A percentile compares a stretch with the other conserved stretches of the same genome.
Evolutionary conservation across 2,888 invertebrate genomes (phyloP).

Genomic region (Pseudococcus viburni): DNA sequence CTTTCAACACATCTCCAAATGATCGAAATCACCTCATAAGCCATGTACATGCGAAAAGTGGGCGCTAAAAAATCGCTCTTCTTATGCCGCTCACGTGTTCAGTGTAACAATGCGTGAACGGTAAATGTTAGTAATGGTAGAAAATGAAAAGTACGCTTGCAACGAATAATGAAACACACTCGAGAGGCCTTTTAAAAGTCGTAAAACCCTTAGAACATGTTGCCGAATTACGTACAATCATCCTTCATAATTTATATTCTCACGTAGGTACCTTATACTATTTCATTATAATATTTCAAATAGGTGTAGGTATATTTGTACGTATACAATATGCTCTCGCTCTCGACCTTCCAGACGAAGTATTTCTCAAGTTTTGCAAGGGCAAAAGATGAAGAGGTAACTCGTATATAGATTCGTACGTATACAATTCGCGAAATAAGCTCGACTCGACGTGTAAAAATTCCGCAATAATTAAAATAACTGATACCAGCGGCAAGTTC

Average conservation of each 20-base stretch:
- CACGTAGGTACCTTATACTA: constrained; percentile 24
- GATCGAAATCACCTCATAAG: background rate
- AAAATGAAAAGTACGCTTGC: constrained; percentile 45
- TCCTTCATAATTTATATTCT: constrained; percentile 50
- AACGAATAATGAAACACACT: constrained; percentile 50
- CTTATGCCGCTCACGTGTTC: constrained; percentile 33
- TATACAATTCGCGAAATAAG: background rate
- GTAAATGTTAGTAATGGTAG: constrained; percentile 34
- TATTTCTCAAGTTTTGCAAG: constrained; percentile 1
- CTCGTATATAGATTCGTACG: background rate
- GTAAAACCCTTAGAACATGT: constrained; percentile 57
- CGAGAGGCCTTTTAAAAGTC: constrained; percentile 56
- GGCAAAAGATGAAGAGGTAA: background rate
- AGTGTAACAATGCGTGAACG: constrained; percentile 35
- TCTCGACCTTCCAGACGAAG: background rate
- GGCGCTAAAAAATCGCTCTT: background rate
- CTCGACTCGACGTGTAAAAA: constrained; percentile 24
- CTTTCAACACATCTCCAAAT: background rate
- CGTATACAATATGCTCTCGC: background rate
- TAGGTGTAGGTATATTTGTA: background rate
- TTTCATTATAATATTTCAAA: constrained; percentile 15
- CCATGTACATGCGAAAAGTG: background rate
- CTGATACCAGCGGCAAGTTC: constrained; percentile 1
- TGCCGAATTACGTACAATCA: constrained; percentile 54
- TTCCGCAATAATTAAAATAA: constrained; percentile 45